A percentile compares a stretch with the other conserved stretches of the same genome.
These are phyloP conservation scores for Caenorhabditis inopinata DNA, from an alignment of 1,140 invertebrate species.

Conservation along the genomic window DNA sequence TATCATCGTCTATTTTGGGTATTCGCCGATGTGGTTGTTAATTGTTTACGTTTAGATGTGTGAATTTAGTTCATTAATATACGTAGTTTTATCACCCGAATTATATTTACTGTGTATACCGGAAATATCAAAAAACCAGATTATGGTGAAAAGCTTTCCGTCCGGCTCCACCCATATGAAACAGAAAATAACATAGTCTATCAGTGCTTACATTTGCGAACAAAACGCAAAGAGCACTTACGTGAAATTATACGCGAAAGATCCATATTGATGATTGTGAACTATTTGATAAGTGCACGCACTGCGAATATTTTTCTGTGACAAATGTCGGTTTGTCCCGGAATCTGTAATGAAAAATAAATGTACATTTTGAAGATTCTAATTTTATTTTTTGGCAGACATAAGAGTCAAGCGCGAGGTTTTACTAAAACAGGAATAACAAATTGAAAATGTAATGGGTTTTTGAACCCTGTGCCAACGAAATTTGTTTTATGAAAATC, in stretches of 20 bases:
- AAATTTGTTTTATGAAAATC: too few relatives aligned
- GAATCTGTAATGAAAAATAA: too few relatives aligned
- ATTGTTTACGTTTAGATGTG: not conserved
- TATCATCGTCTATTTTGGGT: conserved; percentile 15
- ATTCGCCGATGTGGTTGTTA: not conserved
- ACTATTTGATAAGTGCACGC: not conserved
- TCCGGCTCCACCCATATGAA: too few relatives aligned
- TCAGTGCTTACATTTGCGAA: not conserved
- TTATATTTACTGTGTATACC: not conserved
- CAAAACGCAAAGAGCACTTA: conserved; percentile 15
- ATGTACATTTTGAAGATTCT: not conserved
- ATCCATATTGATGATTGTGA: not conserved
- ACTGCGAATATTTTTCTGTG: not conserved
- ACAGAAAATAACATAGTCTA: not conserved
- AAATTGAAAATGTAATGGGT: too few relatives aligned
- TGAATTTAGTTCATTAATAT: not conserved
- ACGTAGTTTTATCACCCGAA: too few relatives aligned
- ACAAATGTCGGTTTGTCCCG: not conserved
- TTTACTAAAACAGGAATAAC: too few relatives aligned
- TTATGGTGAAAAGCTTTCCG: not conserved
- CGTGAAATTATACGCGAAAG: conserved; percentile 7
- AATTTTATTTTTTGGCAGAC: too few relatives aligned
- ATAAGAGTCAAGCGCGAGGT: too few relatives aligned
- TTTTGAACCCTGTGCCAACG: too few relatives aligned
- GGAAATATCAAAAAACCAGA: conserved; percentile 13